A percentile compares a stretch with the other conserved stretches of the same genome.
Conservation (phyloP, 1,140 invertebrate genomes). For the Wasmannia auropunctata region DNA sequence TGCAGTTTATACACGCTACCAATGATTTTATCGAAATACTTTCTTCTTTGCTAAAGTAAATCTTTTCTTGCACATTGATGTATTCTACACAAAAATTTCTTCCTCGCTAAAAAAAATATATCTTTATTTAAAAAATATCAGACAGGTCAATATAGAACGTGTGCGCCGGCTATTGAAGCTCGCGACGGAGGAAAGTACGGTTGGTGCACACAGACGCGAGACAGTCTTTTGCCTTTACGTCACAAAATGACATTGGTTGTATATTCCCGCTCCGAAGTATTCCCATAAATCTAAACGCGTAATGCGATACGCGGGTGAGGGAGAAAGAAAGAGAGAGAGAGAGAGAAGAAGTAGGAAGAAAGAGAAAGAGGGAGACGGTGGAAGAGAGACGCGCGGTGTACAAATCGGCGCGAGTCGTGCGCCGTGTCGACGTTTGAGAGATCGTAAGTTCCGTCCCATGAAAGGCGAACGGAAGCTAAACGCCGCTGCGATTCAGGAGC, state of each 20-base stretch:
- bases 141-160: not conserved
- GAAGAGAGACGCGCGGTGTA: slow-evolving; percentile 2
- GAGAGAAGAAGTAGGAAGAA: not conserved
- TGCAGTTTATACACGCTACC: slow-evolving; percentile 22
- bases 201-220: not conserved
- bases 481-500: slow-evolving; percentile 46
- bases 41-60: slow-evolving; percentile 12
- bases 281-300: slow-evolving; percentile 32
- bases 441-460: slow-evolving; percentile 46
- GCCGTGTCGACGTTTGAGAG: slow-evolving; percentile 25
- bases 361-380: not conserved
- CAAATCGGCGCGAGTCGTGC: slow-evolving; percentile 34
- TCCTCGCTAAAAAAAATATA: not conserved
- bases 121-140: not conserved
- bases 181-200: not conserved
- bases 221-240: not conserved
- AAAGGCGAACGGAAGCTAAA: slow-evolving; percentile 46
- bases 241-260: slow-evolving; percentile 13
- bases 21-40: slow-evolving; percentile 19
- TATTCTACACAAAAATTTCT: not conserved
- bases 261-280: slow-evolving; percentile 4
- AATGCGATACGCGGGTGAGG: not conserved
- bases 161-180: not conserved
- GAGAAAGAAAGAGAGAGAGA: not conserved
- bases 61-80: not conserved